These are phyloP conservation scores for Erpornis zantholeuca DNA, from an alignment of 2,113 vertebrate species.

Conservation along the genomic window DNA sequence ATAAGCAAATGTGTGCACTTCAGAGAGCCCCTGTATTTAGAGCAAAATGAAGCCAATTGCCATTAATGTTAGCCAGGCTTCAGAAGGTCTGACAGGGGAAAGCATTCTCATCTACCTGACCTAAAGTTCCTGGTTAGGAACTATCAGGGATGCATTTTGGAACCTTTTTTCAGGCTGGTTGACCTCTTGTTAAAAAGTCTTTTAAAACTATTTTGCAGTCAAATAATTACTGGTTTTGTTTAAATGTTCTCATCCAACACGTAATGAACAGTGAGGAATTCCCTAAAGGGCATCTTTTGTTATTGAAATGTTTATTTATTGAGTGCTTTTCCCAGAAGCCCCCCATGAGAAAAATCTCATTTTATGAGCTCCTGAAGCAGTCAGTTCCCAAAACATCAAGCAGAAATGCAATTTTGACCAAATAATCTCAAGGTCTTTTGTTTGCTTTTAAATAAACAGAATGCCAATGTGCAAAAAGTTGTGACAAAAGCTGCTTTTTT, in stretches of 20 bases:
- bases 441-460: slow-evolving; percentile 26
- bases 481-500: not conserved
- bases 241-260: not conserved
- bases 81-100: not conserved
- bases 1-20: not conserved
- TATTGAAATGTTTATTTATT: slow-evolving; percentile 65
- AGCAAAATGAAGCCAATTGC: not conserved
- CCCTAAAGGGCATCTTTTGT: slow-evolving; percentile 22
- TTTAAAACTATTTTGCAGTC: not conserved
- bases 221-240: slow-evolving; percentile 9
- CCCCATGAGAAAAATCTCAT: slow-evolving; percentile 25
- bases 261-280: slow-evolving; percentile 1
- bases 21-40: not conserved
- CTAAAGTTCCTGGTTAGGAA: not conserved
- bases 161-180: not conserved
- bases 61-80: not conserved
- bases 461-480: not conserved
- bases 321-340: slow-evolving; percentile 36
- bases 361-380: slow-evolving; percentile 54
- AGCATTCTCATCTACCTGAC: not conserved
- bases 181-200: not conserved
- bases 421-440: slow-evolving; percentile 27
- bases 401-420: slow-evolving; percentile 44
- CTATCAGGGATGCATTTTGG: not conserved
- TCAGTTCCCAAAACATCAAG: slow-evolving; percentile 28